Evolutionary conservation across 2,888 invertebrate genomes (phyloP).

Genomic region (Drosophila robusta): DNA sequence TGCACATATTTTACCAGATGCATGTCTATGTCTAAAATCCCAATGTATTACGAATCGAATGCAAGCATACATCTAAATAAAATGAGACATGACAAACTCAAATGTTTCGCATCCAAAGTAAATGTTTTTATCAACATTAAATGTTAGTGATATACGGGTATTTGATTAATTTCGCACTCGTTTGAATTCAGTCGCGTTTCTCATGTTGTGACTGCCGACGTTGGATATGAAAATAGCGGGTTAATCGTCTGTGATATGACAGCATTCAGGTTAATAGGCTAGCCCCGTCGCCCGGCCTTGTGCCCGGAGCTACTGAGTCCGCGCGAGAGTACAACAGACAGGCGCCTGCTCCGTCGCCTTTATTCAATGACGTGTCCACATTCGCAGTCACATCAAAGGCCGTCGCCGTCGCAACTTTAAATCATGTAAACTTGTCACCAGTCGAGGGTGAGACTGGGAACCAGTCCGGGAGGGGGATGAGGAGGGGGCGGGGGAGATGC

Average conservation of each 20-base stretch:
- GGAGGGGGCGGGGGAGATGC: conserved; percentile 7
- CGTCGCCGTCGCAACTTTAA: conserved; percentile 49
- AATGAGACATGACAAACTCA: too few relatives aligned
- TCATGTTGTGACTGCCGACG: conserved; percentile 19
- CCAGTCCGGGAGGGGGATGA: not conserved
- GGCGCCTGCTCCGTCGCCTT: conserved; percentile 37
- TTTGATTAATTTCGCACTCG: conserved; percentile 21
- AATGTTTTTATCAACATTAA: conserved; percentile 7
- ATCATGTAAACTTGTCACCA: conserved; percentile 74
- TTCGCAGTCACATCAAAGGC: conserved; percentile 61
- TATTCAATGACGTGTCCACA: conserved; percentile 30
- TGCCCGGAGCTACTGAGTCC: not conserved
- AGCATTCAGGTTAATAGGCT: conserved; percentile 59
- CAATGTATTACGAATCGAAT: not conserved
- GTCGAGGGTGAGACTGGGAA: conserved; percentile 40
- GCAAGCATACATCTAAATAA: too few relatives aligned
- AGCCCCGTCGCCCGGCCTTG: not conserved
- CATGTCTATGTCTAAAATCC: not conserved
- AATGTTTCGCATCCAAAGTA: not conserved
- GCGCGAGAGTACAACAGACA: conserved; percentile 5
- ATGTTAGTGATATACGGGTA: conserved; percentile 1
- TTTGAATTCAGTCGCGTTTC: conserved; percentile 8
- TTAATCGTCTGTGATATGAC: conserved; percentile 18
- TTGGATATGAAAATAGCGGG: conserved; percentile 32
- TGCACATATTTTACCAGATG: too few relatives aligned